Base-by-base conservation (phyloP, 2,797 vertebrate genomes). In the Tenualosa ilisha region DNA sequence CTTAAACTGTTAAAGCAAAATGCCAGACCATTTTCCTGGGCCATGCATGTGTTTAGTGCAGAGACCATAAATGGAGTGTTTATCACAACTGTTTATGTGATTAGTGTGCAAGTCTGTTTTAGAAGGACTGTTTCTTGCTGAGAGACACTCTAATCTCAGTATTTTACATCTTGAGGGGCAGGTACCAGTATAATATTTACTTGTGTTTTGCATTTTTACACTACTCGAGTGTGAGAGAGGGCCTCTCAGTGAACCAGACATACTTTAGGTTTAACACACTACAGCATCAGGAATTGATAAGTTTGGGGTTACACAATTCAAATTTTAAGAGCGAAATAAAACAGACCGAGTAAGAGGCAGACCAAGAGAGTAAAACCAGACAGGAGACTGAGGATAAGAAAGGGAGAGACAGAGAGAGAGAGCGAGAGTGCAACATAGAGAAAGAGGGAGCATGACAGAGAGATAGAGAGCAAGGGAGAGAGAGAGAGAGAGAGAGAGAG, bases 401-500 rank as follows among this genome's bases (percentile, higher is more conserved):
- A 82, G 50, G 43, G 81, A 51, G 40, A 82, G 17, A 81, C 40
- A 81, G 13, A 49, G 79, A 81, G 40, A 17, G 26, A 0, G 50
- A 56, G 11, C 6, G 9, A 17, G 84, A 89, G 83, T 85, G 82
- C 81, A 49, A 85, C 4, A 46, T 1, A 46, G 46, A 46, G 3
- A 46, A 7, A 46, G 63, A 79, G 85, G 83, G 87, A 85, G 72
- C 43, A 63, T 51, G 3, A 86, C 24, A 72, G 31, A 72, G 65
- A 72, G 65, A 72, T 49, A 20, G 46, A 81, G 63, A 83, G 54
- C 26, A 84, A 63, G 85, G 22, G 87, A 81, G 88, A 54, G 86
- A 86, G 86, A 85, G 85, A 85, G 88, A 46, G 3, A 46, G 85
- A 89, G 83, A 89, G 86, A 81, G 83, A 87, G 90, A 86, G 87